A percentile compares a stretch with the other conserved stretches of the same genome.
Evolutionary conservation across 1,140 invertebrate species (phyloP).

Genomic region (Gonioctena quinquepunctata): DNA sequence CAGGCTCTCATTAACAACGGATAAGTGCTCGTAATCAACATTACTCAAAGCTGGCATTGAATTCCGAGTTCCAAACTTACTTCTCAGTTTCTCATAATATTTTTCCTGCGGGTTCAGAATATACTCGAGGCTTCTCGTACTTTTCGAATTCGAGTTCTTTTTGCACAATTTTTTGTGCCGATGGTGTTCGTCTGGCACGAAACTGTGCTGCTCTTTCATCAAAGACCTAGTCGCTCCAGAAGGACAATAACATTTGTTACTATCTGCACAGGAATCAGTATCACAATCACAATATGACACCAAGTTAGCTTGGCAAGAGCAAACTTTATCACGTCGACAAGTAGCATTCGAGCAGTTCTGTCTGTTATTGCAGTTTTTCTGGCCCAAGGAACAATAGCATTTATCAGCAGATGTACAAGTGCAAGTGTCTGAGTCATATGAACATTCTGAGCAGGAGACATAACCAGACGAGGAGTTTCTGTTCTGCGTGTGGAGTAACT

Average conservation of each 20-base stretch:
- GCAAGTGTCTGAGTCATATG: slow-evolving; percentile 79
- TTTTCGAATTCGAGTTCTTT: slow-evolving; percentile 55
- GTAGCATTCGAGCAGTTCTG: not conserved
- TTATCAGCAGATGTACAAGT: slow-evolving; percentile 74
- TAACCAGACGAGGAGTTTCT: slow-evolving; percentile 73
- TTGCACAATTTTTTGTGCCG: slow-evolving; percentile 52
- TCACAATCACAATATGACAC: slow-evolving; percentile 72
- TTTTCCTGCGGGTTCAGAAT: slow-evolving; percentile 53
- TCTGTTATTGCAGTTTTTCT: slow-evolving; percentile 38
- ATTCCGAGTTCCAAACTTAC: slow-evolving; percentile 28
- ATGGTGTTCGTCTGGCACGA: slow-evolving; percentile 55
- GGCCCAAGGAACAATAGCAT: slow-evolving; percentile 72
- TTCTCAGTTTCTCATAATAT: slow-evolving; percentile 55
- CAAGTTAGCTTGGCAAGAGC: slow-evolving; percentile 48
- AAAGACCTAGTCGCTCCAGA: slow-evolving; percentile 54
- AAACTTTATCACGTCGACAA: not conserved
- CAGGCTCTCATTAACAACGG: slow-evolving; percentile 53
- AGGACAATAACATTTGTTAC: slow-evolving; percentile 86
- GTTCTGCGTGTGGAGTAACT: slow-evolving; percentile 59
- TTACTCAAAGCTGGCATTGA: not conserved
- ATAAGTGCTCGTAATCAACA: slow-evolving; percentile 72
- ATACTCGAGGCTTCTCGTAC: slow-evolving; percentile 64
- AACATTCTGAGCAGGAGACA: slow-evolving; percentile 84
- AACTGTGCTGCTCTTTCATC: slow-evolving; percentile 57
- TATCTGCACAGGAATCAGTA: slow-evolving; percentile 83